Conservation (phyloP, 1,140 invertebrate species). For the Meloidogyne hapla region DNA sequence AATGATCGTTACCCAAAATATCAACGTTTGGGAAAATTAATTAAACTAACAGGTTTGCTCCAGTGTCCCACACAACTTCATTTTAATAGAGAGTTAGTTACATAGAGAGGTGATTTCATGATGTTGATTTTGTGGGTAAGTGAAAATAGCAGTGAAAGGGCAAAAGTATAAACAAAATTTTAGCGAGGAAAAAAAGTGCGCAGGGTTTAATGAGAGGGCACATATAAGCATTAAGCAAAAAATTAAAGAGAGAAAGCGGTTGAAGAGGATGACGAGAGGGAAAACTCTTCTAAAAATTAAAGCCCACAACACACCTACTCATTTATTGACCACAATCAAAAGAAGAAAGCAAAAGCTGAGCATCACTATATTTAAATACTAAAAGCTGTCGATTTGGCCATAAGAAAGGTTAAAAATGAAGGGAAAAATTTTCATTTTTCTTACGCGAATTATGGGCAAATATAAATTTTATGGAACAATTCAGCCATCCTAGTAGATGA, state of each 20-base stretch:
- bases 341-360: not conserved
- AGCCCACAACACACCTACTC: not conserved
- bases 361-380: not conserved
- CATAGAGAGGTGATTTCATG: too few relatives aligned
- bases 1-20: not conserved
- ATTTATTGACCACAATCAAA: not conserved
- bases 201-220: not conserved
- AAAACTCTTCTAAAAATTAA: not conserved
- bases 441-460: not conserved
- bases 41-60: too few relatives aligned
- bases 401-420: not conserved
- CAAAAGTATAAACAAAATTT: not conserved
- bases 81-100: too few relatives aligned
- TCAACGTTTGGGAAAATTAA: too few relatives aligned
- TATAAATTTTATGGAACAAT: not conserved
- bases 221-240: not conserved
- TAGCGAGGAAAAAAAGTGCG: not conserved
- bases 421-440: not conserved
- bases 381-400: not conserved
- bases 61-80: too few relatives aligned
- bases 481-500: not conserved
- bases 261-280: not conserved
- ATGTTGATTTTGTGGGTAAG: too few relatives aligned
- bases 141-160: not conserved
- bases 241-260: not conserved